These are phyloP conservation scores for Rhea pennata DNA, from an alignment of 2,113 vertebrate genomes.

Conservation along the genomic window DNA sequence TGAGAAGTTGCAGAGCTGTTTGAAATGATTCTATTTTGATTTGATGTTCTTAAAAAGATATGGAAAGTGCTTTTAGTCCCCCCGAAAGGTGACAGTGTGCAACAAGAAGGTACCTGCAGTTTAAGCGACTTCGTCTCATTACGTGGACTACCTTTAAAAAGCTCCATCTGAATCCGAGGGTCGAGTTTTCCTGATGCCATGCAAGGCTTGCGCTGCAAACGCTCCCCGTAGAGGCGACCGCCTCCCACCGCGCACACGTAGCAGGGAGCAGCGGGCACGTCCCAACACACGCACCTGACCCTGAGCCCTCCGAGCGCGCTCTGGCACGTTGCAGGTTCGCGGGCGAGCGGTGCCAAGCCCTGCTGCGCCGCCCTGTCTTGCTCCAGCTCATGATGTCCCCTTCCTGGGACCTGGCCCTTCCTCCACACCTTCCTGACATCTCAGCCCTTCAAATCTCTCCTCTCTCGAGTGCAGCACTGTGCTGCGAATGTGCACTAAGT, in stretches of 20 bases:
- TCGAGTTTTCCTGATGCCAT: background rate
- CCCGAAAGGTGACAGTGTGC: background rate
- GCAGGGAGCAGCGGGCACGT: rapidly evolving
- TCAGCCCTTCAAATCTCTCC: background rate
- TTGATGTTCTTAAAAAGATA: background rate
- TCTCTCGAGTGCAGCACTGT: rapidly evolving
- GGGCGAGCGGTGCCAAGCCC: rapidly evolving
- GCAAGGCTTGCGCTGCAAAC: rapidly evolving
- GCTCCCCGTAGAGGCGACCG: rapidly evolving
- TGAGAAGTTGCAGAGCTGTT: background rate
- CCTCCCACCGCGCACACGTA: rapidly evolving
- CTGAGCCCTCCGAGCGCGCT: background rate
- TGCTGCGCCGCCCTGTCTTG: too few species aligned
- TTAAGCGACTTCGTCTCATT: background rate
- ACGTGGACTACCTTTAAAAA: rapidly evolving
- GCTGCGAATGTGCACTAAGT: background rate
- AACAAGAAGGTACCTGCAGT: background rate
- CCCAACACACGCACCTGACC: too few species aligned
- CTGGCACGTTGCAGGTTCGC: rapidly evolving
- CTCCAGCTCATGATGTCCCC: too few species aligned
- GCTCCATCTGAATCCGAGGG: too few species aligned
- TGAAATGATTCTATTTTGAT: background rate
- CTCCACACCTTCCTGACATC: background rate
- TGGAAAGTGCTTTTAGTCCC: background rate
- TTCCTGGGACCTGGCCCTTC: background rate